Base-by-base conservation (phyloP, 1,140 invertebrate species). In the Drosophila kohkoa region DNA sequence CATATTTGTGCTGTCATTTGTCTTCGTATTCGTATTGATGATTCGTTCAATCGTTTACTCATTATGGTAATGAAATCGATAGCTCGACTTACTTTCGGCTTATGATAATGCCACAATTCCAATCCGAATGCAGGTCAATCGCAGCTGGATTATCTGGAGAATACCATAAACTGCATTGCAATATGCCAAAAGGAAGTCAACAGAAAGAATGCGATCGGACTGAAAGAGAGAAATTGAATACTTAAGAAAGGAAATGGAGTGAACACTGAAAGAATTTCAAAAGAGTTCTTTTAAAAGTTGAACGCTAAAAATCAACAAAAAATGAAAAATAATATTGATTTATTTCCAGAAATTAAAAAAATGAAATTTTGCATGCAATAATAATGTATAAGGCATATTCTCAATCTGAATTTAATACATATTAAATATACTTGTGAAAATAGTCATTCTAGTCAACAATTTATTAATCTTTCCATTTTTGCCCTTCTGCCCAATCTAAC, bases 31-130 rank as follows among this genome's bases (percentile, higher is more conserved):
- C 58, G 58, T 79, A 55, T 20, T 65, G 48, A 60, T 20, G 62
- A 48, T 58, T 59, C 63, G 32, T 28, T 54, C 64, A 67, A 69
- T 81, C 72, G 49, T 63, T 54, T 25, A 60, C 73, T 74, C 62
- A 30, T 76, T 79, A 77, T 82, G 82, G 82, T 74, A 87, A 74
- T 79, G 75, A 82, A 87, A 87, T 79, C 65, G 77, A 75, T 86
- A 60, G 41, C 75, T 49, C 13, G 48, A 64, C 75, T 45, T 32
- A 70, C 69, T 66, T 58, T 32, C 32, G 49, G 3, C 54, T 60
- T 35, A 71, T 58, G 41, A 70, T 43, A 63, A 28, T 76, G 73
- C 13, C 45, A 71, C 58, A 41, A 30, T 64, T 51, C 49, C 0
- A 25, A 43, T n/a, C 5, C 30, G 35, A 66, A 54, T 62, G 32